These are phyloP conservation scores for Apus apus DNA, from an alignment of 2,113 vertebrate genomes.

Conservation along the genomic window DNA sequence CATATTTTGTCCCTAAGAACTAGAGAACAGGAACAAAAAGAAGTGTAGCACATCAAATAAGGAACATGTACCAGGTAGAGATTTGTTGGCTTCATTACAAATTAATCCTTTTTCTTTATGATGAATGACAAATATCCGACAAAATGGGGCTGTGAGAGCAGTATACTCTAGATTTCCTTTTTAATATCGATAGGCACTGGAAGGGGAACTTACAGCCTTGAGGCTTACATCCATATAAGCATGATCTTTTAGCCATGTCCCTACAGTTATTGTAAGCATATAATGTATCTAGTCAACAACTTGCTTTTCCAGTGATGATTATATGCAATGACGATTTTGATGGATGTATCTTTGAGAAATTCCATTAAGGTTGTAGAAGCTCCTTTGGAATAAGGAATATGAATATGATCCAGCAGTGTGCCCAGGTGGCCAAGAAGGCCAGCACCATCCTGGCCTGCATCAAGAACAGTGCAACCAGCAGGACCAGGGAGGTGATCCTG, in stretches of 20 bases:
- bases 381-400: not conserved
- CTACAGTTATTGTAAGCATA: not conserved
- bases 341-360: not conserved
- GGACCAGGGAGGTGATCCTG: too few species aligned
- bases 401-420: too few species aligned
- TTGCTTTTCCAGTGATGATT: not conserved
- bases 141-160: not conserved
- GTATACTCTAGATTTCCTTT: not conserved
- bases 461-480: too few species aligned
- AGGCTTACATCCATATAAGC: not conserved
- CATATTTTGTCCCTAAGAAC: not conserved
- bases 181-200: fast-evolving
- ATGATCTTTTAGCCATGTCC: not conserved
- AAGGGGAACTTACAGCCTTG: not conserved
- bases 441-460: too few species aligned
- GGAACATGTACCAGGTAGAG: not conserved
- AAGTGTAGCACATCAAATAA: not conserved
- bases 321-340: not conserved
- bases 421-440: too few species aligned
- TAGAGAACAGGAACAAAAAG: not conserved
- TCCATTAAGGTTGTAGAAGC: not conserved
- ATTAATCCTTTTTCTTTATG: not conserved
- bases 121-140: not conserved
- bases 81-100: not conserved
- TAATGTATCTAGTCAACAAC: not conserved